These are phyloP conservation scores for Drosophila repleta DNA, from an alignment of 1,140 invertebrate genomes.

Conservation along the genomic window DNA sequence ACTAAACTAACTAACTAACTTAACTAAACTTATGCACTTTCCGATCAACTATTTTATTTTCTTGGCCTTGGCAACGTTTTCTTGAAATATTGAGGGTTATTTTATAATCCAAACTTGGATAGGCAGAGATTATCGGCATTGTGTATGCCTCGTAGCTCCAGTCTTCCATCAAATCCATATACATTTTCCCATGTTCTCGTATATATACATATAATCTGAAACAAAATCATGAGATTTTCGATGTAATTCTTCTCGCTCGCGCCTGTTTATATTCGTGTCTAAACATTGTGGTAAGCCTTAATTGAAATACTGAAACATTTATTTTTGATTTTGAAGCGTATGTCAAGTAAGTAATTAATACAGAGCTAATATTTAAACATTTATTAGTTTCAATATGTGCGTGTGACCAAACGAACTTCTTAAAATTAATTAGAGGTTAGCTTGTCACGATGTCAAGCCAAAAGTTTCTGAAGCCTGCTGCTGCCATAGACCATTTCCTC, in stretches of 20 bases:
- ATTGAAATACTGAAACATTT: slow-evolving; percentile 14
- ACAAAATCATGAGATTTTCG: slow-evolving; percentile 55
- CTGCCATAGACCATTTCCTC: slow-evolving; percentile 51
- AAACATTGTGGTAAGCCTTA: slow-evolving; percentile 57
- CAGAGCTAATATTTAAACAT: not conserved
- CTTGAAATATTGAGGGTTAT: slow-evolving; percentile 51
- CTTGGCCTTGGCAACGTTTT: slow-evolving; percentile 67
- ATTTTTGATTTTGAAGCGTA: not conserved
- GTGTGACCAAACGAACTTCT: not conserved
- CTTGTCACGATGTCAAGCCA: slow-evolving; percentile 10
- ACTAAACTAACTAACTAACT: slow-evolving; percentile 22
- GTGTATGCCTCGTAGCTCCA: slow-evolving; percentile 42
- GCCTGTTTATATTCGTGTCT: slow-evolving; percentile 71
- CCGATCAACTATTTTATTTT: slow-evolving; percentile 15
- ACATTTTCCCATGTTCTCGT: slow-evolving; percentile 1
- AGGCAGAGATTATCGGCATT: slow-evolving; percentile 28
- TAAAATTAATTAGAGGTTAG: slow-evolving; percentile 27
- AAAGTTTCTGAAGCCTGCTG: slow-evolving; percentile 49
- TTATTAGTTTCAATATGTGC: no score
- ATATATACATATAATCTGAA: no score
- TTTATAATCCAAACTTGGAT: not conserved
- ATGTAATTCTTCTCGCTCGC: slow-evolving; percentile 80
- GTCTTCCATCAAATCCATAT: slow-evolving; percentile 66
- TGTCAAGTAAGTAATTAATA: slow-evolving; percentile 60
- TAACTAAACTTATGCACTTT: slow-evolving; percentile 35